These are phyloP conservation scores for Lichenostomus cassidix DNA, from an alignment of 2,113 vertebrate genomes.

Conservation along the genomic window DNA sequence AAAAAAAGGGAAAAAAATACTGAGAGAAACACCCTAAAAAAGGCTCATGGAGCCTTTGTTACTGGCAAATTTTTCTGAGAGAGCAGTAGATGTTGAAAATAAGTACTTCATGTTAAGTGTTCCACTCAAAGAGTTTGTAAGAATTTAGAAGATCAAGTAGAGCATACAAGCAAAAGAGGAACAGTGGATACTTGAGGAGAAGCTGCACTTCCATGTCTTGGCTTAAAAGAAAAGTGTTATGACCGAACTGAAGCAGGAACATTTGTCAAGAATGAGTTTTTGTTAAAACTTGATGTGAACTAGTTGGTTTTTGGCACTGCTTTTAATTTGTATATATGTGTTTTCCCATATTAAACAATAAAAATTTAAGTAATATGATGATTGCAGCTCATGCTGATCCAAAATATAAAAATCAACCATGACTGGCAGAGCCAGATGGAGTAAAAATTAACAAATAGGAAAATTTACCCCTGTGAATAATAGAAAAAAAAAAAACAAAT, in stretches of 20 bases:
- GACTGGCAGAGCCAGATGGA: not conserved
- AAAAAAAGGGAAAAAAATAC: not conserved
- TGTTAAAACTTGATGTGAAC: not conserved
- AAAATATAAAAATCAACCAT: not conserved
- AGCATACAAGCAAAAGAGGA: not conserved
- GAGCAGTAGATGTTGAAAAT: not conserved
- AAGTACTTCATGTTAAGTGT: not conserved
- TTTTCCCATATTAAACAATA: not conserved
- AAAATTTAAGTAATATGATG: not conserved
- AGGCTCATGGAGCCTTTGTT: not conserved
- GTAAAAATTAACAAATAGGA: not conserved
- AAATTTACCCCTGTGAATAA: not conserved
- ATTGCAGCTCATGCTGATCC: not conserved
- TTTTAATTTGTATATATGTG: not conserved
- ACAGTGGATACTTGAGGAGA: not conserved
- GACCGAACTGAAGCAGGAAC: not conserved
- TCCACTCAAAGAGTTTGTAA: not conserved
- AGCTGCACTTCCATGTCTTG: not conserved
- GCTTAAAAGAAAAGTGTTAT: not conserved
- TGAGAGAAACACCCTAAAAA: not conserved
- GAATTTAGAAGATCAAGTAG: not conserved
- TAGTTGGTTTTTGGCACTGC: not conserved
- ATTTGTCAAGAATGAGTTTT: not conserved
- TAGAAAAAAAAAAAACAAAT: not conserved
- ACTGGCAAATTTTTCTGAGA: not conserved